These are phyloP conservation scores for Ips typographus DNA, from an alignment of 1,140 invertebrate species.

Conservation along the genomic window DNA sequence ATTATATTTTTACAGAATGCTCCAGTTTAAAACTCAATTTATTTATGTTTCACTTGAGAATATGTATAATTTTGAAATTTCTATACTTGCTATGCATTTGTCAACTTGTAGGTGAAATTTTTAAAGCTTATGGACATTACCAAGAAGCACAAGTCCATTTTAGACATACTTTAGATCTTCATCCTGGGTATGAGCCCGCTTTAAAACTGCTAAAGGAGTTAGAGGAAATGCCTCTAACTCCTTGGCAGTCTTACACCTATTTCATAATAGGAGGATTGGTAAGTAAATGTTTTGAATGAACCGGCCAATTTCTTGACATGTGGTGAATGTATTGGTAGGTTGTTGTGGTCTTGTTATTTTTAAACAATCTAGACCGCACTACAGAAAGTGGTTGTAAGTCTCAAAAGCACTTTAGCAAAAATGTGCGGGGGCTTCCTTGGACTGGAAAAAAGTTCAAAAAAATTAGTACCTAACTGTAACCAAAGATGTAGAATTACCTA, in stretches of 20 bases:
- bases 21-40: too few species aligned
- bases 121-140: slow-evolving; percentile 81
- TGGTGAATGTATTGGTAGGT: slow-evolving; percentile 10
- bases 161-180: slow-evolving; percentile 75
- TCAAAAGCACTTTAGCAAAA: slow-evolving; percentile 15
- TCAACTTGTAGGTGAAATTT: slow-evolving; percentile 75
- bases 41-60: not conserved
- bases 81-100: not conserved
- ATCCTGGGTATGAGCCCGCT: slow-evolving; percentile 81
- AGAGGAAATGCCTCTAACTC: slow-evolving; percentile 69
- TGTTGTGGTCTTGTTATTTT: slow-evolving; percentile 18
- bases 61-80: not conserved
- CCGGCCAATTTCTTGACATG: not conserved
- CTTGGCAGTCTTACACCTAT: slow-evolving; percentile 78
- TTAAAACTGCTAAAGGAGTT: slow-evolving; percentile 75
- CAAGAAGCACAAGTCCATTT: slow-evolving; percentile 80
- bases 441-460: slow-evolving; percentile 18
- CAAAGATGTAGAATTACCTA: not conserved
- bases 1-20: not conserved
- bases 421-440: slow-evolving; percentile 13
- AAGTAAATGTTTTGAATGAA: slow-evolving; percentile 13
- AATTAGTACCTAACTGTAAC: not conserved
- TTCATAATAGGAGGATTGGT: slow-evolving; percentile 85
- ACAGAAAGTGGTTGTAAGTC: slow-evolving; percentile 12
- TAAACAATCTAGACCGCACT: slow-evolving; percentile 13